Base-by-base conservation (phyloP, 2,113 vertebrate genomes). In the Dasyurus viverrinus region DNA sequence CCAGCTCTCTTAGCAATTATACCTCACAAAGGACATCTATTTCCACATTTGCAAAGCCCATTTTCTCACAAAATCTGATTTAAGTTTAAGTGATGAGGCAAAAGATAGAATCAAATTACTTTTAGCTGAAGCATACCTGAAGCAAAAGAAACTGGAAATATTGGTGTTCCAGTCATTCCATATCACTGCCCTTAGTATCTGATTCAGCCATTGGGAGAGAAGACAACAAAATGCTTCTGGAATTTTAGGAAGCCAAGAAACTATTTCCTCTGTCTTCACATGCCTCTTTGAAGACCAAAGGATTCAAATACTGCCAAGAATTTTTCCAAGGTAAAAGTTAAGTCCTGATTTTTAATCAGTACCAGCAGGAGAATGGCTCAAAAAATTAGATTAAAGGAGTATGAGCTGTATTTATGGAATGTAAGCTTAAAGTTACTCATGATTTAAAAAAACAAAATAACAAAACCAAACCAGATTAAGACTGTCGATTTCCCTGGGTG, bases 361-460 rank as follows among this genome's bases (percentile, higher is more conserved):
- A 90, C 89, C 89, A 90, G 89, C 89, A 90, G 48, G 89, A 90
- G 89, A 50, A 90, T 25, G 93, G 57, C 53, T 47, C 90, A 96
- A 89, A 54, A 93, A 94, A 90, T 91, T 68, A 93, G 26, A 48
- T 26, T 36, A 91, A 95, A 1, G 24, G 90, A 53, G 22, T 30
- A 91, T 36, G 53, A 96, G 60, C 2, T 60, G 93, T 97, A 47
- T 55, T 95, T 89, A 91, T 0, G 30, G 96, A 95, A 91, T 11
- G 36, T 2, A 22, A 89, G 22, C 25, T 53, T 90, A 52, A 24
- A 23, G 53, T 92, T 92, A 53, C 84, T 36, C 22, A 25, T 46
- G 53, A 76, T 76, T 76, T 76, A n/a, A 42, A 42, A 42, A 14
- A 76, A 76, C 36, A 76, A 42, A 42, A 76, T 6, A 76, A 46